phyloP scores from a whole-genome alignment of 2,888 invertebrate genomes.

The Margaritifera margaritifera region DNA sequence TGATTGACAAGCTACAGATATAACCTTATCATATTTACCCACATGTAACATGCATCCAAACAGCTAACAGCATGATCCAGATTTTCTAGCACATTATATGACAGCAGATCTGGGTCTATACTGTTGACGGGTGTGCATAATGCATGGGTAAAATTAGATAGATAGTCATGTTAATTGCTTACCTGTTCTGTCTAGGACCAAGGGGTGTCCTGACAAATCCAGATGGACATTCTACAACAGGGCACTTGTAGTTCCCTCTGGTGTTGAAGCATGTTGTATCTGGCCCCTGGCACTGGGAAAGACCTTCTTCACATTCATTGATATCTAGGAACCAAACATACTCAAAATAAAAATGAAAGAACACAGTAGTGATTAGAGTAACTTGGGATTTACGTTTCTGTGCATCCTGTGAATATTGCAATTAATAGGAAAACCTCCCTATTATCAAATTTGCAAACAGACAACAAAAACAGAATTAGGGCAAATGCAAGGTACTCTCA shows the following conservation, averaged over 20 bases:
- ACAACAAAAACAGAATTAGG: too few relatives aligned
- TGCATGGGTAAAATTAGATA: neutral
- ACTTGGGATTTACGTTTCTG: neutral
- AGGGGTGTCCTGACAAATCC: constrained; percentile 80
- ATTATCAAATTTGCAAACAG: too few relatives aligned
- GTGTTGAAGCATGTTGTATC: constrained; percentile 91
- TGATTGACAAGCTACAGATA: too few relatives aligned
- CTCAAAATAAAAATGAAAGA: neutral
- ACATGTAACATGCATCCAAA: too few relatives aligned
- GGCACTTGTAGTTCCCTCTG: constrained; percentile 90
- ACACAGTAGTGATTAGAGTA: neutral
- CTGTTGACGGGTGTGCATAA: neutral
- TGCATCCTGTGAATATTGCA: too few relatives aligned
- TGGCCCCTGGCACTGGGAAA: constrained; percentile 54
- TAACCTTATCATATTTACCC: too few relatives aligned
- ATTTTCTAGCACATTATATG: too few relatives aligned
- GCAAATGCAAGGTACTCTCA: too few relatives aligned
- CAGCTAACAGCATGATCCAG: too few relatives aligned
- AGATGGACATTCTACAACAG: constrained; percentile 86
- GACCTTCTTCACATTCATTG: constrained; percentile 81
- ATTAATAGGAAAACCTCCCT: too few relatives aligned
- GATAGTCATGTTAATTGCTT: constrained; percentile 9
- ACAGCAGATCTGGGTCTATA: too few relatives aligned
- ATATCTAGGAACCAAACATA: constrained; percentile 76
- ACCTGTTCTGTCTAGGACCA: constrained; percentile 61